Evolutionary conservation across 23 tunicate genomes (phyloP).

Genomic region (Halocynthia roretzi): DNA sequence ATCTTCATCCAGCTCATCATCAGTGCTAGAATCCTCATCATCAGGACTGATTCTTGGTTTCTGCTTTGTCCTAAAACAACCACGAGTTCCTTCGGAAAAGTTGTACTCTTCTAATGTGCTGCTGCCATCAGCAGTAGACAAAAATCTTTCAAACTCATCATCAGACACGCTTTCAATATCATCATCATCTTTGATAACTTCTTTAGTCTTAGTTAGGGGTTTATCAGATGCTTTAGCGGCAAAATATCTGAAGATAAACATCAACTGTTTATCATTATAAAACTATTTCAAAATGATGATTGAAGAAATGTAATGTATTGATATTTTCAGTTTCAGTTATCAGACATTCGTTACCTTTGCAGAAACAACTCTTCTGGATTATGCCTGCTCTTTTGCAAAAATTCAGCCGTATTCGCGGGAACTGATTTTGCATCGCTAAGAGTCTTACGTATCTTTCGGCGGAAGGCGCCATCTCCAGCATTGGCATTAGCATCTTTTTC

Average conservation of each 20-base stretch:
- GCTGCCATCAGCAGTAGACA: conserved; percentile 42
- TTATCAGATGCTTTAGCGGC: conserved; percentile 5
- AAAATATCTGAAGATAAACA: conserved; percentile 11
- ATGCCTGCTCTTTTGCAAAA: conserved; percentile 32
- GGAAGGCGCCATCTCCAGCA: conserved; percentile 14
- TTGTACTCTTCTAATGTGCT: conserved; percentile 34
- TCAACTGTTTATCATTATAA: neutral
- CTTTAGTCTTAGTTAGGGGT: conserved; percentile 4
- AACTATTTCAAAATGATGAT: neutral
- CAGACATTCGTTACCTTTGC: conserved; percentile 35
- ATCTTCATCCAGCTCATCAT: conserved; percentile 9
- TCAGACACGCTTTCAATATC: conserved; percentile 59
- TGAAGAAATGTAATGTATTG: neutral
- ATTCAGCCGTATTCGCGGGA: conserved; percentile 62
- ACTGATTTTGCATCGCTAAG: neutral
- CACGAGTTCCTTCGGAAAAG: conserved; percentile 19
- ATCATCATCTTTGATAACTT: conserved; percentile 25
- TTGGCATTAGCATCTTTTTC: conserved; percentile 19
- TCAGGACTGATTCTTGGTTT: neutral
- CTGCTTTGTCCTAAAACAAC: neutral
- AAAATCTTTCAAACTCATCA: conserved; percentile 72
- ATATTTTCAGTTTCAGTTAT: neutral
- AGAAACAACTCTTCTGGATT: conserved; percentile 76
- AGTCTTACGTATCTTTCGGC: conserved; percentile 19
- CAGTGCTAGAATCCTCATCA: conserved; percentile 13